Evolutionary conservation across 2,797 vertebrate species (phyloP).

Genomic region (Anableps anableps): DNA sequence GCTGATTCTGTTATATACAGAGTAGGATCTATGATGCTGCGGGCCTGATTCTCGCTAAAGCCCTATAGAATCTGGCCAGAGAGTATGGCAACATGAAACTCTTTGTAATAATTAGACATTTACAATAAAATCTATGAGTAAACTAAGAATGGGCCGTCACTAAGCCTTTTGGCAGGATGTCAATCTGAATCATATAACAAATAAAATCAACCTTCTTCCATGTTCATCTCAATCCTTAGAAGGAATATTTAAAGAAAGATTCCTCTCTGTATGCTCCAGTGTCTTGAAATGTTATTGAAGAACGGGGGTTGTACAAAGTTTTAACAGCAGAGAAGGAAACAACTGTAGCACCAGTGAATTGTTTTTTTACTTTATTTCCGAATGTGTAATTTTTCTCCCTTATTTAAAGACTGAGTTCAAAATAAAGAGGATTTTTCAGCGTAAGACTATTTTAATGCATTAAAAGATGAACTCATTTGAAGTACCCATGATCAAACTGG

Average conservation of each 20-base stretch:
- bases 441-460: too few species aligned
- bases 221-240: not conserved
- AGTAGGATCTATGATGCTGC: not conserved
- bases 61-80: not conserved
- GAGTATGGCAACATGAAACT: not conserved
- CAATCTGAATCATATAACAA: too few species aligned
- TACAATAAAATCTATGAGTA: not conserved
- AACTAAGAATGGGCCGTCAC: not conserved
- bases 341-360: not conserved
- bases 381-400: not conserved
- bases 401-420: not conserved
- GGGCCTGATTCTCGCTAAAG: not conserved
- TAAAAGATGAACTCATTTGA: too few species aligned
- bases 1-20: not conserved
- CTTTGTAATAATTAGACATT: not conserved
- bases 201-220: not conserved
- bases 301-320: too few species aligned
- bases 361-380: not conserved
- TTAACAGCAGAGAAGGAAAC: not conserved
- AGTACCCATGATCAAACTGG: too few species aligned
- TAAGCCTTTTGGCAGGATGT: not conserved
- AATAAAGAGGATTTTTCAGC: not conserved
- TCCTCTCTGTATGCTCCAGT: too few species aligned
- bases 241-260: not conserved
- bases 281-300: too few species aligned